phyloP scores from a whole-genome alignment of 2,113 vertebrate species.

The Prietella phreatophila region DNA sequence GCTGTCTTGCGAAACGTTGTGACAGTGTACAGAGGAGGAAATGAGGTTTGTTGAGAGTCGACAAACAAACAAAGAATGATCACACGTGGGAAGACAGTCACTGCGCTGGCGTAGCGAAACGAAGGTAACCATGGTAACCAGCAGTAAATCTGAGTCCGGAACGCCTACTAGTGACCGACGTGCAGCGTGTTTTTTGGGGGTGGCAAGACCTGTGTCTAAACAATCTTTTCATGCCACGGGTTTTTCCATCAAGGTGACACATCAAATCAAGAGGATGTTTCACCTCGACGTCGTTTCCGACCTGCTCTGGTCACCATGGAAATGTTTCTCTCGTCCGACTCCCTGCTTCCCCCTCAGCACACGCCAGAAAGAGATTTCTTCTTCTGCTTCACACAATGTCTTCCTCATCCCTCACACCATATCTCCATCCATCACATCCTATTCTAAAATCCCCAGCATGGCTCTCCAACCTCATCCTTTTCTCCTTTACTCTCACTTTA shows the following conservation, averaged over 20 bases:
- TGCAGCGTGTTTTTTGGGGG: too few species aligned
- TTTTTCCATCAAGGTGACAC: neutral
- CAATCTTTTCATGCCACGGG: neutral
- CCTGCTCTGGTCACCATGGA: constrained; percentile 42
- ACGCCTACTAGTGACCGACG: neutral
- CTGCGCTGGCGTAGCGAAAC: neutral
- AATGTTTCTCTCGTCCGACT: constrained; percentile 9
- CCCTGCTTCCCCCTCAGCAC: neutral
- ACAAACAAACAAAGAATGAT: neutral
- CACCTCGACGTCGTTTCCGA: neutral
- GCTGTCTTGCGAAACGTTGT: neutral
- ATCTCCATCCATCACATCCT: constrained; percentile 5
- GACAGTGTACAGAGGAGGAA: neutral
- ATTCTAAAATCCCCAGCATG: neutral
- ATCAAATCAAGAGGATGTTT: neutral
- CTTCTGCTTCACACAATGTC: neutral
- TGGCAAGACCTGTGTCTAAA: neutral
- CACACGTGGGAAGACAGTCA: neutral
- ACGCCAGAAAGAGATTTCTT: neutral
- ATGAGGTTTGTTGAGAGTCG: neutral
- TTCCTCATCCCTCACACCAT: constrained; percentile 2
- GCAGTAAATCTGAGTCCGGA: neutral
- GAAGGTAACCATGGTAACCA: constrained; percentile 5
- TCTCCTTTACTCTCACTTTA: neutral
- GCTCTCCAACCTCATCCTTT: neutral